Evolutionary conservation across 2,113 vertebrate genomes (phyloP), one percentile per base, ranked within the genome.

Genomic region (Alosa alosa): DNA sequence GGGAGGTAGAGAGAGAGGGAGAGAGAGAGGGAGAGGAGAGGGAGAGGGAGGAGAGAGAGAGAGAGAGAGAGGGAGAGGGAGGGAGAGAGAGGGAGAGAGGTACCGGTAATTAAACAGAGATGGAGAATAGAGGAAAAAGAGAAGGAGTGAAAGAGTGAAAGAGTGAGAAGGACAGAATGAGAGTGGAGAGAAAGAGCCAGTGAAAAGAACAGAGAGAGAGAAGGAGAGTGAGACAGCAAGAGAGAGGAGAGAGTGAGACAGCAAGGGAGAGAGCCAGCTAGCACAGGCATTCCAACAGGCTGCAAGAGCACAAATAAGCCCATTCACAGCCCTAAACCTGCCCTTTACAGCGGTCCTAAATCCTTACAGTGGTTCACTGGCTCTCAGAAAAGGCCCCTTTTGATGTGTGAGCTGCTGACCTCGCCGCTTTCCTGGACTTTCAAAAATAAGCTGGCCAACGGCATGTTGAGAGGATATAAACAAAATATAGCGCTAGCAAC

Each of bases 241-340:
- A 57, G 17, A 57, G 52, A 17, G 52, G 15, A 64, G 60, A 64
- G 60, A 64, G 60, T n/a, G 60, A 64, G 60, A 86, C 57, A 64
- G 68, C 52, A 50, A 72, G 44, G 75, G 81, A 39, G 82, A 87
- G 83, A 46, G 45, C 10, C 2, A 39, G 47, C 10, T 50, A 64
- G 82, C 46, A 64, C 55, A 68, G 81, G 85, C 85, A 86, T 86
- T 89, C 89, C 86, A 75, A 68, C 22, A 86, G 72, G 50, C 68
- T 72, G n/a, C 50, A 45, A 86, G 82, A 64, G 49, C 89, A 87
- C 86, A 90, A 92, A 89, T 39, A 84, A 85, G 75, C 45, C 85
- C 75, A 90, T 90, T 90, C 83, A 89, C 57, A 60, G 84, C 52
- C 60, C 87, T 88, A 87, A 88, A 75, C 82, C 88, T 84, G 68